phyloP scores from a whole-genome alignment of 2,797 vertebrate species.

The Pipistrellus nathusii region DNA sequence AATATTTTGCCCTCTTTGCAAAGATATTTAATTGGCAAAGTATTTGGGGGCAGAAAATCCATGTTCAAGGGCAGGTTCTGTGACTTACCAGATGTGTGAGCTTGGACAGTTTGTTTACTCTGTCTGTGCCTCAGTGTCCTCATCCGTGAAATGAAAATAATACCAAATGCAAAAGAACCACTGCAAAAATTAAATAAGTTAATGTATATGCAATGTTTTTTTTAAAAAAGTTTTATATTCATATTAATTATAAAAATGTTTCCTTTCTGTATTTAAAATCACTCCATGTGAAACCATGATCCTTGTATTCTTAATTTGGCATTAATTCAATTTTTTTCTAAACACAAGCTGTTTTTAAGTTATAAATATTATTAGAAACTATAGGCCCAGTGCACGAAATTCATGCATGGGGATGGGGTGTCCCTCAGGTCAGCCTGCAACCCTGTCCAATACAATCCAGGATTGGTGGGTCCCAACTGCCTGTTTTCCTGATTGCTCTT shows the following conservation, averaged over 20 bases:
- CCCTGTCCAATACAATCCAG: too few relatives aligned
- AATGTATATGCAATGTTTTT: neutral
- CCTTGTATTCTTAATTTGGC: neutral
- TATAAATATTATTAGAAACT: neutral
- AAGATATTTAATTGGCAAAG: neutral
- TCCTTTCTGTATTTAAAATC: slow-evolving; percentile 43
- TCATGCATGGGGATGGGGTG: too few relatives aligned
- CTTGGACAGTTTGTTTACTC: neutral
- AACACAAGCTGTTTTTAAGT: slow-evolving; percentile 28
- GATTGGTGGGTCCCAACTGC: too few relatives aligned
- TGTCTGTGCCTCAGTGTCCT: neutral
- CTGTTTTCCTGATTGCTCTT: too few relatives aligned
- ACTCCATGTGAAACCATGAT: slow-evolving; percentile 5
- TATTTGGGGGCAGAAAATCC: slow-evolving; percentile 18
- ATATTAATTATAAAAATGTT: slow-evolving; percentile 42
- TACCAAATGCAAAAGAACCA: neutral
- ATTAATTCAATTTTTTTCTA: slow-evolving; percentile 26
- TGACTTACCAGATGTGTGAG: slow-evolving; percentile 1
- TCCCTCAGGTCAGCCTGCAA: too few relatives aligned
- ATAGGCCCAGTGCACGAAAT: too few relatives aligned
- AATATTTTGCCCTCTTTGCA: neutral
- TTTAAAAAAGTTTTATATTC: neutral
- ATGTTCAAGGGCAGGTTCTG: neutral
- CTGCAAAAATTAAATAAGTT: slow-evolving; percentile 16
- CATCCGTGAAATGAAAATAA: slow-evolving; percentile 25